These are phyloP conservation scores for Harpalus rubripes DNA, from an alignment of 2,888 invertebrate species.

Conservation along the genomic window DNA sequence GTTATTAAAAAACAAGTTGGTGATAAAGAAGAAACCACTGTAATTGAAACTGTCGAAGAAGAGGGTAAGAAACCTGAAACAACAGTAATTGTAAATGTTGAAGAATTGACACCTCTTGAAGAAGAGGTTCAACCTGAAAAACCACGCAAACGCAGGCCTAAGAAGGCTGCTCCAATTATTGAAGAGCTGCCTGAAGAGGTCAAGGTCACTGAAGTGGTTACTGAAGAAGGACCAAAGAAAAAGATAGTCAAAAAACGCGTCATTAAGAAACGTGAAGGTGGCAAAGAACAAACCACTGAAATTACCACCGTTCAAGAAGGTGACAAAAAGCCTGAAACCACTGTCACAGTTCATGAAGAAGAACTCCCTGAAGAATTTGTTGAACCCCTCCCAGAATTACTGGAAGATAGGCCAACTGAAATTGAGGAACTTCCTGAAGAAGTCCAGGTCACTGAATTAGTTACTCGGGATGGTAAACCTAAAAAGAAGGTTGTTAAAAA, in stretches of 20 bases:
- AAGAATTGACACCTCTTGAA: conserved; percentile 67
- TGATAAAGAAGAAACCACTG: conserved; percentile 75
- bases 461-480: conserved; percentile 71
- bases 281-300: conserved; percentile 76
- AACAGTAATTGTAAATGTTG: conserved; percentile 71
- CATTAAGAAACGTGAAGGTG: conserved; percentile 71
- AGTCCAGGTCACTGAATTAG: conserved; percentile 73
- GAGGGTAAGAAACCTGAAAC: conserved; percentile 76
- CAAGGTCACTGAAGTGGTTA: conserved; percentile 73
- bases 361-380: conserved; percentile 74
- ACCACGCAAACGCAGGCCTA: conserved; percentile 67
- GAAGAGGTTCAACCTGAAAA: conserved; percentile 67
- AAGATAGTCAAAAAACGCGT: conserved; percentile 71
- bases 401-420: conserved; percentile 45
- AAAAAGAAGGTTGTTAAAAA: conserved; percentile 70
- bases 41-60: conserved; percentile 76
- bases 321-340: conserved; percentile 71
- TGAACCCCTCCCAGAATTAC: conserved; percentile 70
- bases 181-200: conserved; percentile 75
- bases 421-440: conserved; percentile 68
- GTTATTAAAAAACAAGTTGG: conserved; percentile 76
- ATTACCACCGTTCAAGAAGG: conserved; percentile 73
- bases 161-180: conserved; percentile 68
- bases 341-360: conserved; percentile 71
- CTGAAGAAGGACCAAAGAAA: conserved; percentile 72